phyloP scores from a whole-genome alignment of 2,888 invertebrate genomes.

The Harpagoxenus sublaevis region DNA sequence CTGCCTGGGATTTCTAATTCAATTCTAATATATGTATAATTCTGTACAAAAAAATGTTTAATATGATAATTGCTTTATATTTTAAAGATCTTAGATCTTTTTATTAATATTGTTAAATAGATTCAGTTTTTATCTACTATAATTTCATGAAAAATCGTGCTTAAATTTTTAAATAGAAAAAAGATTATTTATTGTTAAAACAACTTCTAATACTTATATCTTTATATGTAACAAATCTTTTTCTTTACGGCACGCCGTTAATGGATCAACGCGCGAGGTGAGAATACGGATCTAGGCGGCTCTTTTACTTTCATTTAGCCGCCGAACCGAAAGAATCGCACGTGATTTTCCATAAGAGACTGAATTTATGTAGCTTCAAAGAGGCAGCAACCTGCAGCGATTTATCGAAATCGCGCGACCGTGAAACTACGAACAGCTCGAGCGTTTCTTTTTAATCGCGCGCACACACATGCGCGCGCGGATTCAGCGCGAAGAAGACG shows the following conservation, averaged over 20 bases:
- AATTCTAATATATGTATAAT: not conserved
- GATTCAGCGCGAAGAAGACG: conserved; percentile 29
- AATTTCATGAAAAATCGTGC: not conserved
- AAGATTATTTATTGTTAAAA: not conserved
- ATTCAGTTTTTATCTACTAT: not conserved
- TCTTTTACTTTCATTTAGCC: conserved; percentile 49
- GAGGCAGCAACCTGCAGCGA: conserved; percentile 44
- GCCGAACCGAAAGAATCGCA: conserved; percentile 12
- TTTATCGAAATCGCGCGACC: conserved; percentile 71
- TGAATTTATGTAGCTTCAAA: conserved; percentile 45
- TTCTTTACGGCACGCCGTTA: conserved; percentile 1
- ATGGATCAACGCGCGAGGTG: conserved; percentile 13
- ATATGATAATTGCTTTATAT: not conserved
- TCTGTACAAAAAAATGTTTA: not conserved
- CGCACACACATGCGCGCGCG: not conserved
- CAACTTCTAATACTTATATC: not conserved
- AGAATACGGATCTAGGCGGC: conserved; percentile 2
- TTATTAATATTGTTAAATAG: not conserved
- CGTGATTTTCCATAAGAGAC: conserved; percentile 27
- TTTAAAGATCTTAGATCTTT: not conserved
- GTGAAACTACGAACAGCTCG: conserved; percentile 72
- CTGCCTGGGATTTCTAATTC: not conserved
- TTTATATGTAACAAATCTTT: not conserved
- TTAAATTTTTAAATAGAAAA: not conserved
- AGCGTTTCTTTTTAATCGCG: conserved; percentile 70